Evolutionary conservation across 2,888 invertebrate genomes (phyloP), one percentile per base, ranked within the genome.

Genomic region (Tenthredo amoena): DNA sequence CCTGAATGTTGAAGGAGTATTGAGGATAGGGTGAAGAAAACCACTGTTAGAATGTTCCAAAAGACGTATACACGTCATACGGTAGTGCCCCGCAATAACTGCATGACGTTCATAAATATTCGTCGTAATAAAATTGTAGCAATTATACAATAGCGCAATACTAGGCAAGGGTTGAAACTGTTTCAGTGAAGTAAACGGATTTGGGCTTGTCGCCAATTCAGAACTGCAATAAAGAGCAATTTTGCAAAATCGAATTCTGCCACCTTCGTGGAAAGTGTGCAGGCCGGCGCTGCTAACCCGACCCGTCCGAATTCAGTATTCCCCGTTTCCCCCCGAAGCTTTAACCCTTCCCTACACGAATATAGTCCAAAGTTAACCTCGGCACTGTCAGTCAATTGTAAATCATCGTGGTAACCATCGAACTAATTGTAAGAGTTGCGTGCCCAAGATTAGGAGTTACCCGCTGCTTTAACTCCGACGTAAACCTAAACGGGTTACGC

Each of bases 121-220:
- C 68, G n/a, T 7, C 6, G 83, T 83, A 71, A 47, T 83, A 83
- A 83, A 71, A 83, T 43, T 71, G 47, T 47, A 68, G 21, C 71
- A 65, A 83, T 37, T 68, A 65, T 71, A 83, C 47, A 83, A 83
- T 21, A 83, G 43, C 83, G 83, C 47, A 83, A 83, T 83, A 83
- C 83, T 83, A 68, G 83, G 83, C 83, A 83, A 83, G 83, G 83
- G 68, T 83, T 83, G 83, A 43, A 43, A 47, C n/a, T 26, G 31
- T 68, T 83, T 43, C 43, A n/a, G 15, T 18, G 31, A 31, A 68
- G 68, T 26, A 62, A 31, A 68, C 18, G 47, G 83, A 37, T 81
- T 62, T n/a, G 31, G 68, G 31, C 81, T 62, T n/a, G 77, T 21
- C n/a, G 62, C 43, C 65, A 37, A 43, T 68, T 43, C 31, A 71